Conservation (phyloP, 1,140 invertebrate genomes). For the Liolophura sinensis region DNA sequence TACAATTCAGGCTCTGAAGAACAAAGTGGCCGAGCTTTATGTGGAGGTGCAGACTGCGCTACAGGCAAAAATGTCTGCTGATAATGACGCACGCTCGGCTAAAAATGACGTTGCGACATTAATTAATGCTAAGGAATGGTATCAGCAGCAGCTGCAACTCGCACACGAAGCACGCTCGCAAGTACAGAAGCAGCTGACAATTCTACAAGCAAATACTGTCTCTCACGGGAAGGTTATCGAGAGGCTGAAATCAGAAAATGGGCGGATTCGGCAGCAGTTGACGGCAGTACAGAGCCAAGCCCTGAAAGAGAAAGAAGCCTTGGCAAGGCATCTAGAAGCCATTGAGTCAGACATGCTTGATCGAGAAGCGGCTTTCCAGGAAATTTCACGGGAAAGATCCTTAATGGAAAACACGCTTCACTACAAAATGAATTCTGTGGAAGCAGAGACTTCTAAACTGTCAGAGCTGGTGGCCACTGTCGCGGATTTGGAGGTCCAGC, state of each 20-base stretch:
- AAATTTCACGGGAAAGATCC: constrained; percentile 56
- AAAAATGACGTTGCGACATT: constrained; percentile 55
- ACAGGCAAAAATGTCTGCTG: constrained; percentile 57
- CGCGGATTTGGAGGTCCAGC: constrained; percentile 52
- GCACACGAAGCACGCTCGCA: constrained; percentile 51
- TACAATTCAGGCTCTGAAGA: constrained; percentile 58
- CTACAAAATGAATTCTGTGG: constrained; percentile 49
- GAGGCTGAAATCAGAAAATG: constrained; percentile 54
- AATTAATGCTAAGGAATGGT: constrained; percentile 60
- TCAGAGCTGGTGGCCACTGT: constrained; percentile 41
- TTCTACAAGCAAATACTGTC: constrained; percentile 45
- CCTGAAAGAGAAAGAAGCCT: constrained; percentile 58
- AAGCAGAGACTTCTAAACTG: constrained; percentile 52
- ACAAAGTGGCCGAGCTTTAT: constrained; percentile 60
- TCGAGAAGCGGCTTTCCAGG: constrained; percentile 57
- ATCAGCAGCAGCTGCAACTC: constrained; percentile 57
- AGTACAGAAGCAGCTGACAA: constrained; percentile 58
- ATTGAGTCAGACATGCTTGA: constrained; percentile 62
- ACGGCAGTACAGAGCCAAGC: constrained; percentile 55
- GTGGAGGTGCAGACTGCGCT: constrained; percentile 57
- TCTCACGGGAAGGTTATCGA: constrained; percentile 53
- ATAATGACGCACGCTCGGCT: constrained; percentile 54
- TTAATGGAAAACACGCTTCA: constrained; percentile 53
- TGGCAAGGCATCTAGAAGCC: constrained; percentile 59
- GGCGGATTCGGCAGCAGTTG: constrained; percentile 48